These are phyloP conservation scores for Propithecus coquereli DNA, from an alignment of 2,113 vertebrate genomes.

Conservation along the genomic window DNA sequence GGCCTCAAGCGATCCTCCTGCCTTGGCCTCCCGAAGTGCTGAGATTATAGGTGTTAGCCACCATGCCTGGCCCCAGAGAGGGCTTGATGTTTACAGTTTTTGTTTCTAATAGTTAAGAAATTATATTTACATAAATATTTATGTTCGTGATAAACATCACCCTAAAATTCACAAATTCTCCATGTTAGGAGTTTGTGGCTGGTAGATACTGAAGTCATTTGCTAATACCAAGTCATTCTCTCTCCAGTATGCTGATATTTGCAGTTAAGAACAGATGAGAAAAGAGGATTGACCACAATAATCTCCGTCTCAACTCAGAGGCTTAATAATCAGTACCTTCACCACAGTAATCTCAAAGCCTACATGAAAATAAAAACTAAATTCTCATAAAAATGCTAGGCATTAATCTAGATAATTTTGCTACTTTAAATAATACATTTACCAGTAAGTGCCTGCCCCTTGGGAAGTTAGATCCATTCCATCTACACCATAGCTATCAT, in stretches of 20 bases:
- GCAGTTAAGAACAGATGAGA: background rate
- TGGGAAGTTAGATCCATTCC: constrained; percentile 99
- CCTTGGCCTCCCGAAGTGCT: too few relatives aligned
- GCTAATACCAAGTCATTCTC: background rate
- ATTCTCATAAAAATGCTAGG: background rate
- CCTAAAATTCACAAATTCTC: background rate
- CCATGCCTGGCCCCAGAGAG: background rate
- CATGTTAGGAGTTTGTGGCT: background rate
- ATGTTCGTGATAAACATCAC: background rate
- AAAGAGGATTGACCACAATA: background rate
- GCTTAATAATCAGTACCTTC: background rate
- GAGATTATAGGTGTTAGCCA: too few relatives aligned
- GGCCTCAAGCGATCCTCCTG: too few relatives aligned
- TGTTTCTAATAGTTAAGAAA: background rate
- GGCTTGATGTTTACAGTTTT: background rate
- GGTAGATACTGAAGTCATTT: background rate
- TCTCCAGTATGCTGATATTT: background rate
- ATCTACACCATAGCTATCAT: constrained; percentile 98
- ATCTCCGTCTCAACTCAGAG: background rate
- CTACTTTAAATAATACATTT: constrained; percentile 66
- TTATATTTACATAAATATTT: background rate
- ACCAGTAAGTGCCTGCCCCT: constrained; percentile 99
- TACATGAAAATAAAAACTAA: constrained; percentile 40
- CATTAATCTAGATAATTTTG: background rate
- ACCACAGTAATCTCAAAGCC: background rate